These are phyloP conservation scores for Sphaerodactylus townsendi DNA, from an alignment of 2,113 vertebrate genomes.

Conservation along the genomic window DNA sequence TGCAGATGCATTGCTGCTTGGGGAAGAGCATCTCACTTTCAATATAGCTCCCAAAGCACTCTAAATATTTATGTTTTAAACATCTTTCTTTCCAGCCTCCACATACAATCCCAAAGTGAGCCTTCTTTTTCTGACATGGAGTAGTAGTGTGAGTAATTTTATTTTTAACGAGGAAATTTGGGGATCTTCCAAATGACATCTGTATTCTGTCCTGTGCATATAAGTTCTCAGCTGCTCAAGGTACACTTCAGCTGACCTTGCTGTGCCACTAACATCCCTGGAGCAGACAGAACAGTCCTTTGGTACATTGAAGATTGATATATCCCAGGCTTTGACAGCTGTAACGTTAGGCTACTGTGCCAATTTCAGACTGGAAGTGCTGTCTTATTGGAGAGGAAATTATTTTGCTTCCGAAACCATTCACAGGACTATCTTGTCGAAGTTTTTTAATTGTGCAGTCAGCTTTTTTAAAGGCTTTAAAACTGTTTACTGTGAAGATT, in stretches of 20 bases:
- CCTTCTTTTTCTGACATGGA: conserved; percentile 10
- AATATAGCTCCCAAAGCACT: background rate
- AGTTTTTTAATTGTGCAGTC: conserved; percentile 53
- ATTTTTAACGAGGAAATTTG: conserved; percentile 51
- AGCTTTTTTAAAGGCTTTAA: conserved; percentile 32
- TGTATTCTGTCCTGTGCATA: conserved; percentile 23
- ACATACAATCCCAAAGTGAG: background rate
- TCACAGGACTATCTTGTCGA: conserved; percentile 51
- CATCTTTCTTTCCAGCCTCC: background rate
- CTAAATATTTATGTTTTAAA: conserved; percentile 23
- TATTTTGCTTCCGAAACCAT: conserved; percentile 49
- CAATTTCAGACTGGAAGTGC: conserved; percentile 50
- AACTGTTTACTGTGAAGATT: conserved; percentile 36
- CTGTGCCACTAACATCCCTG: conserved; percentile 42
- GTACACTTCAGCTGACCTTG: conserved; percentile 50
- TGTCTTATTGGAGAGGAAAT: conserved; percentile 51
- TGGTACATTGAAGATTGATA: conserved; percentile 66
- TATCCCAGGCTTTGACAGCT: conserved; percentile 68
- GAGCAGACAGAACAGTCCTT: conserved; percentile 53
- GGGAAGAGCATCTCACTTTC: conserved; percentile 19
- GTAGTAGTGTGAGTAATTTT: conserved; percentile 18
- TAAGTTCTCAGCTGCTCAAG: conserved; percentile 55
- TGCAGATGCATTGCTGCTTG: conserved; percentile 31
- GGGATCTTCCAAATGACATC: conserved; percentile 46
- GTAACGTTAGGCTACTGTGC: conserved; percentile 60